Evolutionary conservation across 2,888 invertebrate genomes (phyloP), one percentile per base, ranked within the genome.

Genomic region (Gnatocerus cornutus): DNA sequence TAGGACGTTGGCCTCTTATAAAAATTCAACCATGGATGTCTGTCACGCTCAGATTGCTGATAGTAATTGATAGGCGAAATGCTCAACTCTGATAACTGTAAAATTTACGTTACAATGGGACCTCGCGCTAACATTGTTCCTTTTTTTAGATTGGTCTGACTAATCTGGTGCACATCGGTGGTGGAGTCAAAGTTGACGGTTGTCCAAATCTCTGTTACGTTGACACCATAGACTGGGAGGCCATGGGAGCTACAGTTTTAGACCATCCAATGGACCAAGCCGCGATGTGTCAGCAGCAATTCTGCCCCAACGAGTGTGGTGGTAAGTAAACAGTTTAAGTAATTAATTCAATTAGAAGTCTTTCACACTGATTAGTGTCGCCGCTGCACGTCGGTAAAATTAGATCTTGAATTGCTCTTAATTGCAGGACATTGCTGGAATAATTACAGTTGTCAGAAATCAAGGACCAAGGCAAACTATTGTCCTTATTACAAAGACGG

Each of bases 151-250:
- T 98, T 67, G 95, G 94, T 29, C 88, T 96, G 6, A 87, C 85
- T 59, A 91, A 89, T 33, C 86, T 97, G 46, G 86, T 90, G 0
- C 89, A 90, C 75, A 94, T 98, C 71, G 90, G 92, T 71, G 98
- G 98, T 0, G 92, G 92, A 3, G 93, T 97, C 0, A 89, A 92
- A 16, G 89, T 98, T 45, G 91, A 91, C 80, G 90, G 90, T 68
- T 93, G 93, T 80, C 89, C 90, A 0, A 87, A 89, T 39, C 87
- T 97, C 0, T 98, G 98, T 82, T 93, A 90, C 81, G 87, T 92
- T 0, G 87, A 92, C 63, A 90, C 90, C 0, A 84, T 93, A 10
- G 87, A 93, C 79, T 94, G 93, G 93, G 52, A 66, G 9, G 66
- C 45, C 9, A 71, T 81, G 4, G 79, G 78, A 16, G 74, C 76